These are phyloP conservation scores for Corticium candelabrum DNA, from an alignment of 37 sponge, comb jelly and placozoan species.

Conservation along the genomic window DNA sequence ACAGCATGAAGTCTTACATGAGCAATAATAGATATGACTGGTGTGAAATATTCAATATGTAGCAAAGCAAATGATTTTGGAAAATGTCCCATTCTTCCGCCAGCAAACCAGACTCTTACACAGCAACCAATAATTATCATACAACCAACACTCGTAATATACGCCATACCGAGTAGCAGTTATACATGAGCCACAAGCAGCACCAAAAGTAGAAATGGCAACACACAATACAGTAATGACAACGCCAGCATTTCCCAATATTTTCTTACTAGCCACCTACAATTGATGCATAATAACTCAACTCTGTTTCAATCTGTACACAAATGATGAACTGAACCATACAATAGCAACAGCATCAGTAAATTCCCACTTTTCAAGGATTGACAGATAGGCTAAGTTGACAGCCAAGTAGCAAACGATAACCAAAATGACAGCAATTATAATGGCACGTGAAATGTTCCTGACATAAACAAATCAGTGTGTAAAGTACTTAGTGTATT, in stretches of 20 bases:
- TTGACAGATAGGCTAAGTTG: constrained; percentile 58
- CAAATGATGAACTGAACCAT: not conserved
- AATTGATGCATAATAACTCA: too few relatives aligned
- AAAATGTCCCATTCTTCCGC: not conserved
- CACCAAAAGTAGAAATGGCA: not conserved
- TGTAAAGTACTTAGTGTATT: too few relatives aligned
- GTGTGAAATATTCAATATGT: not conserved
- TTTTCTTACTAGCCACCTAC: not conserved
- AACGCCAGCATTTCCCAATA: not conserved
- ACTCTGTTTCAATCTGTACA: too few relatives aligned
- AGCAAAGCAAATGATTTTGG: not conserved
- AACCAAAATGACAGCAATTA: constrained; percentile 42
- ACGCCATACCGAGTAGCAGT: not conserved
- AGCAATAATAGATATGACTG: not conserved
- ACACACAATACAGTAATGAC: not conserved
- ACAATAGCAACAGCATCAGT: not conserved
- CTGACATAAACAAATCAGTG: too few relatives aligned
- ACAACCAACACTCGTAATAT: too few relatives aligned
- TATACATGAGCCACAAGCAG: not conserved
- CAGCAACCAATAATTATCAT: too few relatives aligned
- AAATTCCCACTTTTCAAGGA: constrained; percentile 20
- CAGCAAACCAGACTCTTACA: not conserved
- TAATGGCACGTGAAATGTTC: constrained; percentile 8
- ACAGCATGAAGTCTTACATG: too few relatives aligned
- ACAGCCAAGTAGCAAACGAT: constrained; percentile 43